phyloP scores from a whole-genome alignment of 1,140 invertebrate genomes.

The Globodera ellingtonae region DNA sequence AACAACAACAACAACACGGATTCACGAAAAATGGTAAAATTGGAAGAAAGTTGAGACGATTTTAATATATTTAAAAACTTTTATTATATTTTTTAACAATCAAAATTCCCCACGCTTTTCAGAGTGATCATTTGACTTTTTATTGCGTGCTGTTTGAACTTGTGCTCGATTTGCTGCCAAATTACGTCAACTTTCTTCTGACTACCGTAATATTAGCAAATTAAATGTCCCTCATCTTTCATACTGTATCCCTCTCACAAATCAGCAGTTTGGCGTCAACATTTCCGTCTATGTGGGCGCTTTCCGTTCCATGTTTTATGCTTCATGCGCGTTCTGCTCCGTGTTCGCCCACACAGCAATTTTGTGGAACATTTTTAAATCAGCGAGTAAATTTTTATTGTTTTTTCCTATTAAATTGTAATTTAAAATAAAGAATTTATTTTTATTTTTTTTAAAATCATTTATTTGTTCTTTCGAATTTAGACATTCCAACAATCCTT shows the following conservation, averaged over 20 bases:
- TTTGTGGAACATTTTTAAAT: conserved; percentile 19
- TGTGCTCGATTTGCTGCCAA: conserved; percentile 31
- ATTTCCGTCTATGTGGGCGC: conserved; percentile 33
- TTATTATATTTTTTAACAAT: background rate
- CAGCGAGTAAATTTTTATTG: conserved; percentile 30
- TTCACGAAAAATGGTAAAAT: conserved; percentile 16
- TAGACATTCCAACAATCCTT: too few relatives aligned
- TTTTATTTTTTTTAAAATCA: too few relatives aligned
- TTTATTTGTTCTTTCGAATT: too few relatives aligned
- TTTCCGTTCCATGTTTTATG: conserved; percentile 30
- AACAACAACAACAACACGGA: background rate
- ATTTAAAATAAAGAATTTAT: too few relatives aligned
- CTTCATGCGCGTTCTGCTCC: conserved; percentile 4
- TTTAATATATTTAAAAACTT: too few relatives aligned
- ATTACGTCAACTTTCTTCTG: conserved; percentile 21
- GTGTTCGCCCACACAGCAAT: conserved; percentile 24
- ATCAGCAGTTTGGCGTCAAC: conserved; percentile 21
- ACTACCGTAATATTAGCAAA: conserved; percentile 8
- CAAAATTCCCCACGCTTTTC: background rate
- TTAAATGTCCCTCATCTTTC: too few relatives aligned
- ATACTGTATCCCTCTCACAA: background rate
- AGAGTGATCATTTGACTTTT: conserved; percentile 22
- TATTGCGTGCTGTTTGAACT: conserved; percentile 32
- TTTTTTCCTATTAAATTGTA: too few relatives aligned
- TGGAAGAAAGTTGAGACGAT: too few relatives aligned